Evolutionary conservation across 2,113 vertebrate genomes (phyloP), one percentile per base, ranked within the genome.

Genomic region (Electrona antarctica): DNA sequence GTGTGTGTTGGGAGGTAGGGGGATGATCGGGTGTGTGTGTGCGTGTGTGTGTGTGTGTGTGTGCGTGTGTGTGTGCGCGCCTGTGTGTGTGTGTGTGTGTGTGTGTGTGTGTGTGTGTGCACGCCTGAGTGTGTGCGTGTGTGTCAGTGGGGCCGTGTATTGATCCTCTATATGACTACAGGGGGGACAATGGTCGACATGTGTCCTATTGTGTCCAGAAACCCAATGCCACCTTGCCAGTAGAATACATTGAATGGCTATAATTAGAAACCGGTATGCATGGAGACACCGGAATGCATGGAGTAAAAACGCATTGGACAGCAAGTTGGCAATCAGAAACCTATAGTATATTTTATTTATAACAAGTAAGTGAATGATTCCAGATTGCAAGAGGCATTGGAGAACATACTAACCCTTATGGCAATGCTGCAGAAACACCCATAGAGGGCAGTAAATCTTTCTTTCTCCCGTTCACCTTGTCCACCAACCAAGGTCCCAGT

Each of bases 371-470:
- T 54, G 11, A 12, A 54, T 13, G n/a, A 13, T 12, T 54, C 33
- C 13, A 13, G 51, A 12, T 54, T n/a, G 1, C 45, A 11, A 1
- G 15, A 57, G 55, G 14, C 6, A 15, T 14, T 28, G 33, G 48
- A 8, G 46, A 1, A 28, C 8, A 64, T 6, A 11, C 14, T 41
- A 41, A 41, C 33, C 33, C 8, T 28, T 14, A 14, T 73, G 66
- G 59, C 29, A 60, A 28, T 73, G 71, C 62, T 9, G 13, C 11
- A 60, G 3, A 1, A 33, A 0, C 28, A 49, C 84, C 85, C 11
- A 83, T 84, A 88, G 88, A 88, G 77, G 89, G 84, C 85, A 84
- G 66, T 79, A 55, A 72, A 67, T 14, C 10, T 51, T 66, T 74
- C 45, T 63, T 45, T 63, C 65, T 71, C 1, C 41, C 61, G 21